Evolutionary conservation across 2,888 invertebrate genomes (phyloP), one percentile per base, ranked within the genome.

Genomic region (Cepaea hortensis): DNA sequence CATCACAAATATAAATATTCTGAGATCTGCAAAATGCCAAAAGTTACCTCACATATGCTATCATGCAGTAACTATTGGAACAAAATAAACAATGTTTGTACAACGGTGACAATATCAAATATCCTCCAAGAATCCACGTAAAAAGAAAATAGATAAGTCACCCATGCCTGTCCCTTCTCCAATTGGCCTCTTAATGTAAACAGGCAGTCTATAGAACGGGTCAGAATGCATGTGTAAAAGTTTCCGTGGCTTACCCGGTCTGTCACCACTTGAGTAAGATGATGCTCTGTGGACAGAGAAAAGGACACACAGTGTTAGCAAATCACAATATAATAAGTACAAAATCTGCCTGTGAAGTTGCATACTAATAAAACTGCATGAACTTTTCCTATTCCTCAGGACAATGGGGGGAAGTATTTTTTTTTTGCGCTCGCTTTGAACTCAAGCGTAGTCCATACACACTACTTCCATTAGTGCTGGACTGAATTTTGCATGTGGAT

Each of bases 261-360:
- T 88, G 55, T 90, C 90, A 80, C 88, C 90, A 84, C 88, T 86
- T 62, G 88, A 88, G 83, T 88, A 89, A 15, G 90, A 89, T 15
- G 89, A 87, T 35, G 89, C 88, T 73, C 90, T 81, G 70, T 88
- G 75, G 5, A 85, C 61, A 18, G 3, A 48, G 55, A 61, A n/a
- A 79, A 61, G 62, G 15, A 55, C 55, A 55, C 9, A 55, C 4
- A 55, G 55, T 55, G 55, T 55, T 55, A 55, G 55, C 55, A 55
- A 55, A 9, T 55, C n/a, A n/a, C n/a, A n/a, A n/a, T n/a, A n/a
- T n/a, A n/a, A n/a, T n/a, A n/a, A n/a, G n/a, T n/a, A n/a, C n/a
- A n/a, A n/a, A n/a, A n/a, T n/a, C n/a, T n/a, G n/a, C n/a, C n/a
- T n/a, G n/a, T n/a, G n/a, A n/a, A n/a, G n/a, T n/a, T n/a, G n/a